Conservation (phyloP, 2,888 invertebrate genomes). For the Slavum lentiscoides region DNA sequence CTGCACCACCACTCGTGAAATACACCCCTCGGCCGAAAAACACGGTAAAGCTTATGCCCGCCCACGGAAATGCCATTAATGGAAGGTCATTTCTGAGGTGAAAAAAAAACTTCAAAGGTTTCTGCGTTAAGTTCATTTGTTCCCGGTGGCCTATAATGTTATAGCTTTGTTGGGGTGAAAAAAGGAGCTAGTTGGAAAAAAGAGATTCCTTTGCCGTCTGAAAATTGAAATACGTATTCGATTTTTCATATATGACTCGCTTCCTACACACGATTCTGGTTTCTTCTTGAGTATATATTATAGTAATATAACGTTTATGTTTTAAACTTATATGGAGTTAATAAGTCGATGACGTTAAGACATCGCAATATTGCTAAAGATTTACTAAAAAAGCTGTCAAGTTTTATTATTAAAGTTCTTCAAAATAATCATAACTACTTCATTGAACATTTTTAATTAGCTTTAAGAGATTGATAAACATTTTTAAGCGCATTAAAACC, state of each 20-base stretch:
- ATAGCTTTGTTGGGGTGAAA: background rate
- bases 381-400: too few species aligned
- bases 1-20: background rate
- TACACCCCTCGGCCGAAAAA: constrained; percentile 24
- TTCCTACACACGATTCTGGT: background rate
- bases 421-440: too few species aligned
- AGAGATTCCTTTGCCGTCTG: background rate
- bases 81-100: constrained; percentile 47
- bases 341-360: too few species aligned
- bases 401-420: too few species aligned
- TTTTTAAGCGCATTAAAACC: too few species aligned
- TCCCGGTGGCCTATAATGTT: constrained; percentile 8
- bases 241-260: background rate
- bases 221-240: constrained; percentile 8
- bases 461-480: too few species aligned
- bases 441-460: too few species aligned
- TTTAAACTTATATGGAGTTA: background rate
- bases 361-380: too few species aligned
- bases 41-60: constrained; percentile 17
- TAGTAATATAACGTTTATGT: too few species aligned
- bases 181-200: background rate
- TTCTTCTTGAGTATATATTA: too few species aligned
- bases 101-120: constrained; percentile 52
- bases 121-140: constrained; percentile 41
- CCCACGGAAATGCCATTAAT: constrained; percentile 39